Percentiles rank a stretch among this genome's conserved stretches.
Evolutionary conservation across 2,113 vertebrate genomes (phyloP).

Genomic region (Malurus melanocephalus): DNA sequence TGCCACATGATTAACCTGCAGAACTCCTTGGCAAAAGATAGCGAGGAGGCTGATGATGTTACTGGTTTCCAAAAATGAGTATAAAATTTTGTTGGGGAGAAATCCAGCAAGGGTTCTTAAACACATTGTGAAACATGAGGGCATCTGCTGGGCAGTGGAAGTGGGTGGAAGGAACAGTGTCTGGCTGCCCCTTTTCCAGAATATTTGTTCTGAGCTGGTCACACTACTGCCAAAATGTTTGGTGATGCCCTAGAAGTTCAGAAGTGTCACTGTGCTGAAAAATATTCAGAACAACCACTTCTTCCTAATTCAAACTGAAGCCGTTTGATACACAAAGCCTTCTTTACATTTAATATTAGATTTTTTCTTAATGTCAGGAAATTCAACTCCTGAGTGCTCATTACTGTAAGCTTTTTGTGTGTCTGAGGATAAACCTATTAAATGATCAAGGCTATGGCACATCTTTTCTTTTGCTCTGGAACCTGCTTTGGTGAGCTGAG

Average conservation of each 20-base stretch:
- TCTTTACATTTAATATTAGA: not conserved
- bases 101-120: not conserved
- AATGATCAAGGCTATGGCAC: not conserved
- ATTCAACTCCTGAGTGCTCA: not conserved
- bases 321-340: not conserved
- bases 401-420: not conserved
- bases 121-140: not conserved
- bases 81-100: not conserved
- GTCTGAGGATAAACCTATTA: conserved; percentile 9
- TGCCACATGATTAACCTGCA: not conserved
- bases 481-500: not conserved
- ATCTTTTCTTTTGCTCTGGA: not conserved
- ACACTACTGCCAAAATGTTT: not conserved
- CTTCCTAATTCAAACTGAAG: not conserved
- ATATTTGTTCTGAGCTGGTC: not conserved
- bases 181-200: not conserved
- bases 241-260: not conserved
- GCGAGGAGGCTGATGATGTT: not conserved
- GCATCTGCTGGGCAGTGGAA: not conserved
- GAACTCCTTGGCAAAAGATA: not conserved
- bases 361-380: conserved; percentile 6
- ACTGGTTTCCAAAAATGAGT: not conserved
- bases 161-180: not conserved
- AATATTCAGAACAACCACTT: not conserved
- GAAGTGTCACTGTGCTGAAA: not conserved